Evolutionary conservation across 2,888 invertebrate species (phyloP), one percentile per base, ranked within the genome.

Genomic region (Perdita meconis): DNA sequence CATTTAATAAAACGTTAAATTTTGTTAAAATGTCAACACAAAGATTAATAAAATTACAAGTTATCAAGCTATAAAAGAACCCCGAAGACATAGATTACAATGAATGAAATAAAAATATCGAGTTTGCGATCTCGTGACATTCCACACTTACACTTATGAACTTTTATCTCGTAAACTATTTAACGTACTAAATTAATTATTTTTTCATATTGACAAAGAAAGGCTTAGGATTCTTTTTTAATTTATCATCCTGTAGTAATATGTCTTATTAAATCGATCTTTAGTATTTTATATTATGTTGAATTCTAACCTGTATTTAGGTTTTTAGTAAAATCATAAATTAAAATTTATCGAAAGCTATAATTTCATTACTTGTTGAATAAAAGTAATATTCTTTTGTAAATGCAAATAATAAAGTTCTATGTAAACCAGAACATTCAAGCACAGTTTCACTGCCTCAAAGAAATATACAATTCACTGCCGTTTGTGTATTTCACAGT

Each of bases 291-390:
- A 13, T 16, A 0, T 59, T 12, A 1, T 19, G 19, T 10, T 47
- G 36, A n/a, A 22, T 6, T 24, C 3, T 74, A 75, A 75, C 71
- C 71, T 71, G 13, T 59, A 8, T 2, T 16, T 12, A 44, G 0
- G 16, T 10, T 51, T 42, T n/a, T 38, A 53, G 5, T 42, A 8
- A 59, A 44, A 16, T 47, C 19, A 2, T n/a, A 8, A 26, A 40
- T 71, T 47, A 53, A 59, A 64, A 38, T 53, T 0, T 19, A 6
- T 44, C 22, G 36, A 38, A 51, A 22, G 19, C n/a, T 12, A n/a
- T n/a, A 57, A 59, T 53, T 38, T 51, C 38, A 30, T 3, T 26
- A 13, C 4, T 22, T 13, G 12, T 6, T 24, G 8, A 36, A 36
- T n/a, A 42, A 36, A 40, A 47, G n/a, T 47, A n/a, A 26, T 50